These are phyloP conservation scores for Venustoraphidia nigricollis DNA, from an alignment of 2,888 invertebrate species.

Conservation along the genomic window DNA sequence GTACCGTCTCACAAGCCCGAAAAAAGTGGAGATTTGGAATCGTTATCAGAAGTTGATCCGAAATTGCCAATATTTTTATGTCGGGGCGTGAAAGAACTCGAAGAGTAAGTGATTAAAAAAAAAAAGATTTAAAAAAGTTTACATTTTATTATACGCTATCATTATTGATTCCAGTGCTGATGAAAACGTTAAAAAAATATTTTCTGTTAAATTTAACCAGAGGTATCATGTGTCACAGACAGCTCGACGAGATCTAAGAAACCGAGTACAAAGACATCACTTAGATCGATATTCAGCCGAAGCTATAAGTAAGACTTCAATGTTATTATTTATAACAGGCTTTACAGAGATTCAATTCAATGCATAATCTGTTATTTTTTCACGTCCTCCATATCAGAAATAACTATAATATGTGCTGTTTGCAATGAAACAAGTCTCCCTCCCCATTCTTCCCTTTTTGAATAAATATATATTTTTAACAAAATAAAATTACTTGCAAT, in stretches of 20 bases:
- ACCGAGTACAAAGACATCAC: conserved; percentile 50
- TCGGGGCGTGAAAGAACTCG: conserved; percentile 48
- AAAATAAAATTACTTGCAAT: too few species aligned
- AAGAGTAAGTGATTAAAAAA: conserved; percentile 43
- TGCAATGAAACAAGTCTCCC: too few species aligned
- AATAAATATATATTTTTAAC: too few species aligned
- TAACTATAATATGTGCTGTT: background rate
- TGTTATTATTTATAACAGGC: background rate
- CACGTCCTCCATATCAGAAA: background rate
- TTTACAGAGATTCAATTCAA: background rate
- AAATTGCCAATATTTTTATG: conserved; percentile 34
- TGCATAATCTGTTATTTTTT: background rate
- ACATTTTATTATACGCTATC: background rate
- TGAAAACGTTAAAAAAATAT: conserved; percentile 52
- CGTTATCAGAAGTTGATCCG: conserved; percentile 37
- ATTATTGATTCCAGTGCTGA: conserved; percentile 42
- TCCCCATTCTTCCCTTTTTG: too few species aligned
- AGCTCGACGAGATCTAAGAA: conserved; percentile 33
- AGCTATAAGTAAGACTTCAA: conserved; percentile 40
- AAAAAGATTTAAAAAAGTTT: conserved; percentile 3
- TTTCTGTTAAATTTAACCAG: conserved; percentile 51
- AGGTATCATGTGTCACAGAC: conserved; percentile 33
- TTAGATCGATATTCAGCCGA: conserved; percentile 57
- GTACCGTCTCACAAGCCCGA: conserved; percentile 46
- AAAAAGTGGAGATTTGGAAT: conserved; percentile 54